Evolutionary conservation across 2,797 vertebrate species (phyloP), one percentile per base, ranked within the genome.

Genomic region (Notolepis coatsorum): DNA sequence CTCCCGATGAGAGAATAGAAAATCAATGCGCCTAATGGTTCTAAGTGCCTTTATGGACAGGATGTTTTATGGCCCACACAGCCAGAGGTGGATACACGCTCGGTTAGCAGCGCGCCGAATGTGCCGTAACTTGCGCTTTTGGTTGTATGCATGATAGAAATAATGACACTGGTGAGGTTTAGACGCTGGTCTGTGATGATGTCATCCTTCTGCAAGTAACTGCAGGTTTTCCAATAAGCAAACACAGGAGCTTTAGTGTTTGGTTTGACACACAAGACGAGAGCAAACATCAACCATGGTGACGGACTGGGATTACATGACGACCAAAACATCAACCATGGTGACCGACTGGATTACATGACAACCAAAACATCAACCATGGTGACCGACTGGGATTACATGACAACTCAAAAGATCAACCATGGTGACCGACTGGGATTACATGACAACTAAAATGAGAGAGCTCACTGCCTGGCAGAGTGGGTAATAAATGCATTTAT

Each of bases 11-110:
- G 46, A 61, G 51, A 43, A 23, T 7, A 45, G 59, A 28, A 72
- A 61, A 84, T 89, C 82, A 53, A 81, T 84, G 48, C 18, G 21
- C 9, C 55, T 80, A 64, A 83, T 87, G 65, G 78, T 41, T 64
- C n/a, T 77, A 71, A 81, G 76, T 76, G 78, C 59, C 71, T 53
- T 38, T 65, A 13, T 28, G 21, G n/a, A 58, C 47, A 2, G 61
- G 33, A 25, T 27, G 46, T 7, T 59, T 31, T n/a, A 39, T 35
- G 28, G 55, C 10, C 48, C 7, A 31, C 28, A 37, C 38, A 13
- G 38, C 33, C 20, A 15, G 25, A 37, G 5, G 21, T 37, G 33
- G 51, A 49, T 21, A 37, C 23, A 12, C 10, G 38, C 24, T 20
- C 27, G 20, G 15, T 2, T 9, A 3, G 13, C 43, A 46, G n/a